Evolutionary conservation across 2,113 vertebrate genomes (phyloP).

Genomic region (Callaeas wilsoni): DNA sequence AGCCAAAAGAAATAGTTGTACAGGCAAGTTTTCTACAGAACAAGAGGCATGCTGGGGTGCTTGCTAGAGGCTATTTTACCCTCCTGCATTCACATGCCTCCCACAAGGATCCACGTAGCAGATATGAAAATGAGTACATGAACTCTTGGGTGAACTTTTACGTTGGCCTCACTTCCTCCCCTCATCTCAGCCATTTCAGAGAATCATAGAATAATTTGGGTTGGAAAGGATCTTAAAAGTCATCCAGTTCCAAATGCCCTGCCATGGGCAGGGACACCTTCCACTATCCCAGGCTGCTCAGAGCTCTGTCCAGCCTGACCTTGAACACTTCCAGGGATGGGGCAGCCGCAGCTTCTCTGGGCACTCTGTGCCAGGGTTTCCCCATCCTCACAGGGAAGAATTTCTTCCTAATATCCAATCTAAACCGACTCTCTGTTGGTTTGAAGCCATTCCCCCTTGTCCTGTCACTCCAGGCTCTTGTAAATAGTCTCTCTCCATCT

Average conservation of each 20-base stretch:
- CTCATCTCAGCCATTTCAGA: background rate
- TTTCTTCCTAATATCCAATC: background rate
- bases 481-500: background rate
- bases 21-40: slow-evolving; percentile 27
- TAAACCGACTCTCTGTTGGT: background rate
- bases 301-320: background rate
- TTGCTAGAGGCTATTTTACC: background rate
- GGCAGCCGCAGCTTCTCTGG: background rate
- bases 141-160: slow-evolving; percentile 25
- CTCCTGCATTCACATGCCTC: background rate
- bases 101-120: background rate
- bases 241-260: no score
- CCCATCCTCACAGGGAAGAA: background rate
- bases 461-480: background rate
- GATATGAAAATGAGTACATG: background rate
- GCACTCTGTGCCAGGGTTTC: background rate
- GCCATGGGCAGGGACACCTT: no score
- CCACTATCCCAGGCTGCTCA: rapidly evolving
- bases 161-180: background rate
- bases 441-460: background rate
- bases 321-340: background rate
- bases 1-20: slow-evolving; percentile 51
- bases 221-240: background rate
- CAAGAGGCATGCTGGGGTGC: background rate
- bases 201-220: background rate